These are phyloP conservation scores for Synergus japonicus DNA, from an alignment of 2,888 invertebrate species.

Conservation along the genomic window DNA sequence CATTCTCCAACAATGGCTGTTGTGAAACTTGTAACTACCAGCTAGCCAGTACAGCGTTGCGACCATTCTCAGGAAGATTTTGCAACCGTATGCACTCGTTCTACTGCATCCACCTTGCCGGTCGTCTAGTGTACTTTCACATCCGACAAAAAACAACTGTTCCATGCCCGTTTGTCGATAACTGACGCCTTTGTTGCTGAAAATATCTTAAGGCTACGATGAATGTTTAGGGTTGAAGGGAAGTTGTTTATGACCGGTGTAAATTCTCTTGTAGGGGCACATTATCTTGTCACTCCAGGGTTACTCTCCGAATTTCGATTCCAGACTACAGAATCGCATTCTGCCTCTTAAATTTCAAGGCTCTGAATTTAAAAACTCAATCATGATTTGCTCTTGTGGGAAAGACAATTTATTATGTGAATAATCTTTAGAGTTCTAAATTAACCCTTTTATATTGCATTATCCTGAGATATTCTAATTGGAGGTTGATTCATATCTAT, in stretches of 20 bases:
- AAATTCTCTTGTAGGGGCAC: background rate
- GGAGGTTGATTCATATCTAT: background rate
- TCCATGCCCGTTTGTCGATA: constrained; percentile 19
- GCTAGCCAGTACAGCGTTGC: constrained; percentile 57
- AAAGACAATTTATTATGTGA: background rate
- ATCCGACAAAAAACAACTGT: constrained; percentile 60
- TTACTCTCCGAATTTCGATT: constrained; percentile 12
- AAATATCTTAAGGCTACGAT: constrained; percentile 17
- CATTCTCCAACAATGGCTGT: constrained; percentile 67
- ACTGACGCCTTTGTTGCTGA: constrained; percentile 13
- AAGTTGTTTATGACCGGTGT: background rate
- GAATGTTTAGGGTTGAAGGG: background rate
- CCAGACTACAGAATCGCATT: background rate
- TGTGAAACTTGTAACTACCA: constrained; percentile 64
- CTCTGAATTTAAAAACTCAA: background rate
- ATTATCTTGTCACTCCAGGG: constrained; percentile 3
- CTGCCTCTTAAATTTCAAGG: background rate
- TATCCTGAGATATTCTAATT: constrained; percentile 10
- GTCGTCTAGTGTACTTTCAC: constrained; percentile 65
- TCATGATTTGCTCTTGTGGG: background rate
- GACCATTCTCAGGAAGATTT: constrained; percentile 67
- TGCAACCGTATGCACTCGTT: constrained; percentile 67
- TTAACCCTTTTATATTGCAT: background rate
- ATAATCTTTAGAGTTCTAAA: background rate
- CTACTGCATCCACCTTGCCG: constrained; percentile 65